Base-by-base conservation (phyloP, 92 coral and sea anemone species). In the Umimayanthus chanpuru region DNA sequence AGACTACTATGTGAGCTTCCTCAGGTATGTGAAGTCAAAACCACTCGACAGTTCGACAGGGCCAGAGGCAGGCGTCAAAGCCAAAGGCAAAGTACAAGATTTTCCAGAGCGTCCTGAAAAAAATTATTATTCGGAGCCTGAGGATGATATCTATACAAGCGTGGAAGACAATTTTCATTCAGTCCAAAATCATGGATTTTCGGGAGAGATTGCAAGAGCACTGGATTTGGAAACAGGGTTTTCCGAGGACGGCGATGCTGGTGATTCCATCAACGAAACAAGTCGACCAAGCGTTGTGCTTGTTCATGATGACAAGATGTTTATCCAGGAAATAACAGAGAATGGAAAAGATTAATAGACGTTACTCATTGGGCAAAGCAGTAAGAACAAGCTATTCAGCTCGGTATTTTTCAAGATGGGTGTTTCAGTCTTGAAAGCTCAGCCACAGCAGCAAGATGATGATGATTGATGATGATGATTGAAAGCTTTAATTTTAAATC, bases 151-250 rank as follows among this genome's bases (percentile, higher is more conserved):
- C 16, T 41, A 28, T 9, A 28, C 77, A 25, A 21, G 30, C 56
- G 12, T n/a, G 32, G 41, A 47, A 16, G 77, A 29, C 12, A 70
- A 15, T 4, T 14, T 16, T 28, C 25, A 44, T 83, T 14, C 44
- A 67, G 44, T 25, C 8, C 47, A 15, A 71, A 83, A 70, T 66
- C 65, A 83, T 6, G 87, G 87, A 6, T 83, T 83, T 71, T 68
- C 78, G 0, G 87, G 87, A 23, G 87, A 71, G 71, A 72, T 43
- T 25, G 78, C 77, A 28, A 83, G 29, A 47, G 47, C 21, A 65
- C 29, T 83, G 61, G 67, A 83, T 25, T 83, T 83, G 78, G 78
- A 83, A 71, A 20, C 25, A n/a, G 77, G 86, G 53, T 82, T 82
- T 82, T 26, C 7, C 76, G 76, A 82, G 40, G 65, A 70, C 47